These are phyloP conservation scores for Drosophila eugracilis DNA, from an alignment of 1,140 invertebrate genomes.

Conservation along the genomic window DNA sequence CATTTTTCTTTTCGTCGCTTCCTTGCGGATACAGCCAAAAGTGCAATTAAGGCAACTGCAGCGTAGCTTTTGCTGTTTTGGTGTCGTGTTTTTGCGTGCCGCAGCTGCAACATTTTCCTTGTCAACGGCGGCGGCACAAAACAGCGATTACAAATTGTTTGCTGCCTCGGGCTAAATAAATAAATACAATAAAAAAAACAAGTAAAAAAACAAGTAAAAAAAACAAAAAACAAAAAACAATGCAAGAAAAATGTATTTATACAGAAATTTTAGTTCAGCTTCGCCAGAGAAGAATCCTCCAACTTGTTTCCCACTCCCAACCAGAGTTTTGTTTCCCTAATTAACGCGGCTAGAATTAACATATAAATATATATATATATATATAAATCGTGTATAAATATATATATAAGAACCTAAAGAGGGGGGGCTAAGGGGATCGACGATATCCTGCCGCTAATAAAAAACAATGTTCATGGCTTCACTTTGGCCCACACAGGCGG, in stretches of 20 bases:
- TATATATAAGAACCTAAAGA: neutral
- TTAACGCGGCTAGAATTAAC: conserved; percentile 69
- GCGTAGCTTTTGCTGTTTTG: conserved; percentile 25
- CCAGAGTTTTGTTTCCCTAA: conserved; percentile 45
- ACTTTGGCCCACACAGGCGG: conserved; percentile 46
- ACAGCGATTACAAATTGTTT: conserved; percentile 75
- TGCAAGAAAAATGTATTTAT: conserved; percentile 33
- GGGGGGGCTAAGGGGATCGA: neutral
- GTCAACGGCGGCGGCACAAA: conserved; percentile 51
- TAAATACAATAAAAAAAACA: conserved; percentile 57
- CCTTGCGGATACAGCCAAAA: conserved; percentile 17
- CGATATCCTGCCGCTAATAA: conserved; percentile 72
- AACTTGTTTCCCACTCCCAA: conserved; percentile 18
- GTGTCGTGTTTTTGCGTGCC: conserved; percentile 45
- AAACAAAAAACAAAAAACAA: conserved; percentile 2
- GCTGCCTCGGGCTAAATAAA: conserved; percentile 62
- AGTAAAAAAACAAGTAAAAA: conserved; percentile 19
- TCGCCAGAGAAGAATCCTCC: neutral
- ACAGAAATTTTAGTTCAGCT: conserved; percentile 45
- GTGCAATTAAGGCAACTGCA: conserved; percentile 61
- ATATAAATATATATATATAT: conserved; percentile 51
- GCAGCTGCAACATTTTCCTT: conserved; percentile 78
- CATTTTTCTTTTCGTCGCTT: conserved; percentile 32
- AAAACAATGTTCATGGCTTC: conserved; percentile 70
- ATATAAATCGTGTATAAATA: neutral